These are phyloP conservation scores for Danio choprae DNA, from an alignment of 2,797 vertebrate genomes.

Conservation along the genomic window DNA sequence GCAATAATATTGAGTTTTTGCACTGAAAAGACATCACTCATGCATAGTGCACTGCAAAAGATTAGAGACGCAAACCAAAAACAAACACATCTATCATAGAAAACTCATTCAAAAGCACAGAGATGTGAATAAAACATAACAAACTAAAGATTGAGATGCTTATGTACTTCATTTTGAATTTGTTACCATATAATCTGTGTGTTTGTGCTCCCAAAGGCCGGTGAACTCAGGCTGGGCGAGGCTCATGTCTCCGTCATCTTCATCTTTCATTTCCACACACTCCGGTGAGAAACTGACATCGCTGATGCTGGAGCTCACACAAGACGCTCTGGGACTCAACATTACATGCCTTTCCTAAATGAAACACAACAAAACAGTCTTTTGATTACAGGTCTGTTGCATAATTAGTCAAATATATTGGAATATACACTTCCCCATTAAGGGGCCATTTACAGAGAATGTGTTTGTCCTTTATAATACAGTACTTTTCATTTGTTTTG, in stretches of 20 bases:
- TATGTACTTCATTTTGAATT: slow-evolving; percentile 4
- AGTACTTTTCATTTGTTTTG: no score
- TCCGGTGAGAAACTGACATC: slow-evolving; percentile 60
- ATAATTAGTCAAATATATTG: no score
- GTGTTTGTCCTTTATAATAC: no score
- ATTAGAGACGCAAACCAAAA: no score
- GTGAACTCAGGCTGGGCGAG: slow-evolving; percentile 85
- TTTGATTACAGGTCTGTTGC: no score
- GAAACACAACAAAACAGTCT: neutral
- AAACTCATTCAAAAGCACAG: neutral
- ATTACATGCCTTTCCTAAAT: slow-evolving; percentile 18
- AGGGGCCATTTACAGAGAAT: no score
- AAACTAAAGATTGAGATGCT: neutral
- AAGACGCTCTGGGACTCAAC: slow-evolving; percentile 1
- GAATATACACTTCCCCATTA: no score
- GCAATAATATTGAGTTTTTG: no score
- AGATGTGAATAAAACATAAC: neutral
- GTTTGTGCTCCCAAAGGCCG: slow-evolving; percentile 81
- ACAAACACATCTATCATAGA: neutral
- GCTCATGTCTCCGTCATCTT: slow-evolving; percentile 58
- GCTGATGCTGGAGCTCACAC: slow-evolving; percentile 1
- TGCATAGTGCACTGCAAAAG: no score
- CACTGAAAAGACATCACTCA: no score
- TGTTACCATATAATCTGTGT: slow-evolving; percentile 63
- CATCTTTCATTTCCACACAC: slow-evolving; percentile 37